A percentile compares a stretch with the other conserved stretches of the same genome.
Evolutionary conservation across 1,140 invertebrate genomes (phyloP).

Genomic region (Drosophila ohnishii): DNA sequence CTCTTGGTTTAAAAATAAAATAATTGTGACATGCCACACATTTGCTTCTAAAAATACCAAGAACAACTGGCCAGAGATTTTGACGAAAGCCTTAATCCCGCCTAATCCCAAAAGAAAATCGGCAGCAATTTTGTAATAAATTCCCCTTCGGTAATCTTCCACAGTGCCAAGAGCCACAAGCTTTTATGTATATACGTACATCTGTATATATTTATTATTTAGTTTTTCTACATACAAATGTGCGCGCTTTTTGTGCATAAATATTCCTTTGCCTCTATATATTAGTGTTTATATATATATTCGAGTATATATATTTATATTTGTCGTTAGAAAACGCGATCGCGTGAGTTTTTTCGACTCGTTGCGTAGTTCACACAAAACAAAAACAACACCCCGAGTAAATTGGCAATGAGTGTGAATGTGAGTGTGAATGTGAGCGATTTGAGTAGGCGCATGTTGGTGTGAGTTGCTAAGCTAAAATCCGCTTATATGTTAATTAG

Average conservation of each 20-base stretch:
- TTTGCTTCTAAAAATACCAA: slow-evolving; percentile 10
- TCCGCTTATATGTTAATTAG: slow-evolving; percentile 78
- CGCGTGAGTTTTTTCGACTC: slow-evolving; percentile 65
- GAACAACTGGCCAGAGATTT: neutral
- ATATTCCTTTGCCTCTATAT: slow-evolving; percentile 7
- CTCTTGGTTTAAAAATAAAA: neutral
- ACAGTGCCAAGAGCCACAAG: slow-evolving; percentile 35
- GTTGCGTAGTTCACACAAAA: slow-evolving; percentile 47
- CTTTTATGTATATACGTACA: slow-evolving; percentile 20
- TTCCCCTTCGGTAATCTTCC: slow-evolving; percentile 26
- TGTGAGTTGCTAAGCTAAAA: slow-evolving; percentile 52
- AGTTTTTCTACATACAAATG: slow-evolving; percentile 34
- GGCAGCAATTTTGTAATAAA: slow-evolving; percentile 40
- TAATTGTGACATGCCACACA: neutral
- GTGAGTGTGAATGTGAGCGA: slow-evolving; percentile 13
- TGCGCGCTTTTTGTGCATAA: slow-evolving; percentile 4
- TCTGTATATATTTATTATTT: slow-evolving; percentile 48
- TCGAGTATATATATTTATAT: slow-evolving; percentile 19
- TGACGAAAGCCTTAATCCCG: slow-evolving; percentile 28
- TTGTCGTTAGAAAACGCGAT: slow-evolving; percentile 54
- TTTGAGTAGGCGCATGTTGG: slow-evolving; percentile 45
- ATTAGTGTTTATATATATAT: neutral
- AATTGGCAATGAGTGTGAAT: slow-evolving; percentile 15
- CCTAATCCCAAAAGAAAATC: slow-evolving; percentile 10
- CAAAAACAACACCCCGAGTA: slow-evolving; percentile 24